Conservation (phyloP, 2,888 invertebrate genomes). For the Athalia circularis region DNA sequence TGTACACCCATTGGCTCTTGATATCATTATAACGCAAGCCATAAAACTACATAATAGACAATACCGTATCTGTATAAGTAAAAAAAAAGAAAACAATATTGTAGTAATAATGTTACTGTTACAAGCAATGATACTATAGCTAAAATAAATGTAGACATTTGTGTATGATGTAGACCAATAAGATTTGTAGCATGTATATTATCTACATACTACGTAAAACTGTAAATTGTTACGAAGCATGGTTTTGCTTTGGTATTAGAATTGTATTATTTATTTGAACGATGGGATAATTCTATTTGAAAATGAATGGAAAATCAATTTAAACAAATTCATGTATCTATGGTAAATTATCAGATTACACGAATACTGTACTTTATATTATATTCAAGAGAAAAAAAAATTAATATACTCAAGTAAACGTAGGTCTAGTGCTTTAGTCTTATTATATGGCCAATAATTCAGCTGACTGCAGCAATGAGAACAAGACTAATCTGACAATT, state of each 20-base stretch:
- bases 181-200: constrained; percentile 2
- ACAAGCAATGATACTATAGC: constrained; percentile 51
- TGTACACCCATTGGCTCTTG: constrained; percentile 12
- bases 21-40: constrained; percentile 34
- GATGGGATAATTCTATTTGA: background rate
- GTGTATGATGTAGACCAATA: constrained; percentile 57
- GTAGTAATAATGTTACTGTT: constrained; percentile 39
- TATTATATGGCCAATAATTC: constrained; percentile 33
- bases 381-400: constrained; percentile 4
- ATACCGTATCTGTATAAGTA: constrained; percentile 65
- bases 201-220: constrained; percentile 17
- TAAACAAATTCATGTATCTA: constrained; percentile 30
- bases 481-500: constrained; percentile 36
- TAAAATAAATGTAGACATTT: constrained; percentile 52
- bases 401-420: background rate
- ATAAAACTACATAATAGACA: constrained; percentile 67
- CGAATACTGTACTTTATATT: constrained; percentile 5
- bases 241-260: constrained; percentile 20
- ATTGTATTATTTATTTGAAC: constrained; percentile 14
- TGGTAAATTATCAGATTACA: constrained; percentile 18
- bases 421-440: constrained; percentile 28
- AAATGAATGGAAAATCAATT: background rate
- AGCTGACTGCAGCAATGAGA: constrained; percentile 14
- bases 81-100: constrained; percentile 43
- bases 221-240: constrained; percentile 38